Conservation (phyloP, 2,113 vertebrate genomes). For the Leucosticte australis region DNA sequence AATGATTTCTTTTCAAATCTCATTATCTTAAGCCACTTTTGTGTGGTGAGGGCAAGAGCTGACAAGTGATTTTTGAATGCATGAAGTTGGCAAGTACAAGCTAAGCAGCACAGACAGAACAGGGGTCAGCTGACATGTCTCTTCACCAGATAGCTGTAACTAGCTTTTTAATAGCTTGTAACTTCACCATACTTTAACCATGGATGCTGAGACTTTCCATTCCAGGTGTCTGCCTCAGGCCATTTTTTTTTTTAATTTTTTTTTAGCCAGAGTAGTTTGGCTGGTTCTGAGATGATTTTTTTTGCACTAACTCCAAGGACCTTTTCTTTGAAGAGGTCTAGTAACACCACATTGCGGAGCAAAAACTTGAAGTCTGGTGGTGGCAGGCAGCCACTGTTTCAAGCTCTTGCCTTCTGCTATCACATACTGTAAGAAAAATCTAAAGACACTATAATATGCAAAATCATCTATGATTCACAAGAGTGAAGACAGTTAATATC, state of each 20-base stretch:
- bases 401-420: not conserved
- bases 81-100: not conserved
- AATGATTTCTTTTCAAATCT: not conserved
- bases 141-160: not conserved
- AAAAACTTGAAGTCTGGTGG: not conserved
- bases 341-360: not conserved
- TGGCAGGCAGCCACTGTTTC: not conserved
- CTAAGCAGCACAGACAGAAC: not conserved
- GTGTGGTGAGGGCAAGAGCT: not conserved
- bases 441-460: not conserved
- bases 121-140: slow-evolving; percentile 8
- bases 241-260: not conserved
- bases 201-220: slow-evolving; percentile 30
- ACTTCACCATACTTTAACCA: slow-evolving; percentile 5
- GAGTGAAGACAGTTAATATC: not conserved
- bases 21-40: not conserved
- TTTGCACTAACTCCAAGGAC: not conserved
- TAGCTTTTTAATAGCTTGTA: slow-evolving; percentile 10
- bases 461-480: not conserved
- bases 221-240: slow-evolving; percentile 28
- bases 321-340: not conserved
- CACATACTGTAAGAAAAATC: not conserved
- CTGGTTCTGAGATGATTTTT: not conserved
- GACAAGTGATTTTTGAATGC: slow-evolving; percentile 36
- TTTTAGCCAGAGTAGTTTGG: not conserved